Evolutionary conservation across 2,113 vertebrate species (phyloP).

Genomic region (Okapia johnstoni): DNA sequence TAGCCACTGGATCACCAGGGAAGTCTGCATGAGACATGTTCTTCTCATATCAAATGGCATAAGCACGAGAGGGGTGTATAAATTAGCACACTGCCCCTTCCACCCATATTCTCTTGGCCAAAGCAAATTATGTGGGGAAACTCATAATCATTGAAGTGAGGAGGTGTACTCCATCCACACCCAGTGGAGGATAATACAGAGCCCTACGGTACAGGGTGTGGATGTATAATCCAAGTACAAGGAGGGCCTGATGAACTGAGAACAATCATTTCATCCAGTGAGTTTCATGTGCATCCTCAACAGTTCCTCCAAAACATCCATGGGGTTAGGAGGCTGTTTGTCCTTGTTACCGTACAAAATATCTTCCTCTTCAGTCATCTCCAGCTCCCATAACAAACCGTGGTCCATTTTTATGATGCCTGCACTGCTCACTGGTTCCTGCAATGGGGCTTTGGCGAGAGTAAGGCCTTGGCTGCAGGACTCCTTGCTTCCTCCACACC

Average conservation of each 20-base stretch:
- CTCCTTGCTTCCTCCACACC: not conserved
- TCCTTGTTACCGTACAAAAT: not conserved
- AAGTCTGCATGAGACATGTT: not conserved
- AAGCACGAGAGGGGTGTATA: not conserved
- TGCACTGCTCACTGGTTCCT: not conserved
- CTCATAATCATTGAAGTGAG: not conserved
- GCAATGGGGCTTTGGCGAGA: not conserved
- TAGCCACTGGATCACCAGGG: not conserved
- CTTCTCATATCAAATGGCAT: not conserved
- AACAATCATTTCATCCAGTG: not conserved
- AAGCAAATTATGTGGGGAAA: not conserved
- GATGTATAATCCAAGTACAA: no score
- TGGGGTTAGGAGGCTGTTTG: not conserved
- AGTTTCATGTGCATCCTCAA: not conserved
- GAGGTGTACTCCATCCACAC: not conserved
- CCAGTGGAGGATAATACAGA: not conserved
- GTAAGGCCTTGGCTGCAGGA: not conserved
- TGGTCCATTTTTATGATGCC: not conserved
- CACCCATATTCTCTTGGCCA: not conserved
- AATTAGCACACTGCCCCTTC: not conserved
- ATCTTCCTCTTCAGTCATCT: not conserved
- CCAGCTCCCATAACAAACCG: not conserved
- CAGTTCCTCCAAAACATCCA: not conserved
- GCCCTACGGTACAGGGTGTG: rapidly evolving
- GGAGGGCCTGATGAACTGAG: not conserved